phyloP scores from a whole-genome alignment of 92 coral and sea anemone species.

The Galaxea fascicularis region DNA sequence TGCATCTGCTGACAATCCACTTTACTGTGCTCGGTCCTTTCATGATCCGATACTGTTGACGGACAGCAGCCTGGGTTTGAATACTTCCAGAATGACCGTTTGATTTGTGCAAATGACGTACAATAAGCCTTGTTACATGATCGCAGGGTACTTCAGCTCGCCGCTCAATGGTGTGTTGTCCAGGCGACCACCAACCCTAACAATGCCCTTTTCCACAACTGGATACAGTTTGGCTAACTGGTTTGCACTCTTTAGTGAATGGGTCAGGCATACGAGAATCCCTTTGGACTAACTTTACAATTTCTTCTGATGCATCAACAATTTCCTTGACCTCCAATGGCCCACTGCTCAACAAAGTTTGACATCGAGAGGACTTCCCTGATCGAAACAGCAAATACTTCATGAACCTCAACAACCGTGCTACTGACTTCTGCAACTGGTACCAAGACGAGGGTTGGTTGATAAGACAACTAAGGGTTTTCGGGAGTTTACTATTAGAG shows the following conservation, averaged over 20 bases:
- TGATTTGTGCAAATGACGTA: slow-evolving; percentile 47
- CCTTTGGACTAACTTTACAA: background rate
- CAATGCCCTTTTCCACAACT: slow-evolving; percentile 14
- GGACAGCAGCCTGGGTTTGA: slow-evolving; percentile 54
- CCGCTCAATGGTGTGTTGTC: background rate
- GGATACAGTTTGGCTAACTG: background rate
- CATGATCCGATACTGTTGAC: slow-evolving; percentile 54
- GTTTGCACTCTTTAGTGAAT: background rate
- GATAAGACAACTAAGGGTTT: background rate
- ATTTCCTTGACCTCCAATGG: background rate
- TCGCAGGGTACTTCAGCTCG: slow-evolving; percentile 27
- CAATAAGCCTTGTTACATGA: slow-evolving; percentile 29
- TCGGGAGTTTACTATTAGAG: background rate
- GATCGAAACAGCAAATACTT: background rate
- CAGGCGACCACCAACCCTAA: slow-evolving; percentile 13
- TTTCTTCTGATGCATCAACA: background rate
- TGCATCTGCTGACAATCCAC: slow-evolving; percentile 11
- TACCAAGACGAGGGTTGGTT: slow-evolving; percentile 13
- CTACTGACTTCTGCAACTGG: slow-evolving; percentile 19
- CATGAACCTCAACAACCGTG: slow-evolving; percentile 30
- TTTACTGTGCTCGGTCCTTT: slow-evolving; percentile 58
- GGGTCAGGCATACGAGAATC: background rate
- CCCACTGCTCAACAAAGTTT: background rate
- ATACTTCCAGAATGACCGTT: slow-evolving; percentile 54
- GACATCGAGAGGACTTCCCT: background rate